Evolutionary conservation across 2,797 vertebrate genomes (phyloP).

Genomic region (Hirundo rustica): DNA sequence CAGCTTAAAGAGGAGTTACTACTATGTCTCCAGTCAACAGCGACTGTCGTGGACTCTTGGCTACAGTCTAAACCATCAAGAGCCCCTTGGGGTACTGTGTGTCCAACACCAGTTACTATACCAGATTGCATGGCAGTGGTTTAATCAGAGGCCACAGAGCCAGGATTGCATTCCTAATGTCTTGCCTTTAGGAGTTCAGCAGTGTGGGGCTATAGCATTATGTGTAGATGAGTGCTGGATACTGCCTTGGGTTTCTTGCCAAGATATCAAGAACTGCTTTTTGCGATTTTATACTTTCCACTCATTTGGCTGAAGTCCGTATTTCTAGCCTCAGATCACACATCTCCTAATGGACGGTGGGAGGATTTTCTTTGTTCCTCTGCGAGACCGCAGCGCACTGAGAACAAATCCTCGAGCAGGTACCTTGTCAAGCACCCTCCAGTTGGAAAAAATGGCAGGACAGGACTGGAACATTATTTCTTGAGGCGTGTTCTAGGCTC

Average conservation of each 20-base stretch:
- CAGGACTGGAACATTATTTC: not conserved
- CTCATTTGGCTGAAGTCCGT: not conserved
- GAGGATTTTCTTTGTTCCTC: not conserved
- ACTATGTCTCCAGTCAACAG: not conserved
- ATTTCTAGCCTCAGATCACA: not conserved
- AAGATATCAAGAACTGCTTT: not conserved
- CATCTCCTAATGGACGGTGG: not conserved
- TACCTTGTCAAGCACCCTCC: not conserved
- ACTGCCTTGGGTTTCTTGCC: slow-evolving; percentile 1
- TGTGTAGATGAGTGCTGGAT: not conserved
- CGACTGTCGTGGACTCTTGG: not conserved
- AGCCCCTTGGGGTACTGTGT: not conserved
- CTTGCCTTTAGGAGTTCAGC: not conserved
- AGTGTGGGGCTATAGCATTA: not conserved
- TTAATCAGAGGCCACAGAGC: not conserved
- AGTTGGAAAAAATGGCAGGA: not conserved
- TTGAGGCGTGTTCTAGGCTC: not conserved
- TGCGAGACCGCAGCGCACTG: not conserved
- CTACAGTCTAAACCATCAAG: not conserved
- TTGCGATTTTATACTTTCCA: not conserved
- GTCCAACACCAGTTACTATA: not conserved
- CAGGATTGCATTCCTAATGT: not conserved
- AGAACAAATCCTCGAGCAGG: not conserved
- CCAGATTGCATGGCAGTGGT: not conserved
- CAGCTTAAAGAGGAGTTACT: not conserved